Percentiles rank a stretch among this genome's conserved stretches.
These are phyloP conservation scores for Drosophila arawakana DNA, from an alignment of 1,140 invertebrate genomes.

Conservation along the genomic window DNA sequence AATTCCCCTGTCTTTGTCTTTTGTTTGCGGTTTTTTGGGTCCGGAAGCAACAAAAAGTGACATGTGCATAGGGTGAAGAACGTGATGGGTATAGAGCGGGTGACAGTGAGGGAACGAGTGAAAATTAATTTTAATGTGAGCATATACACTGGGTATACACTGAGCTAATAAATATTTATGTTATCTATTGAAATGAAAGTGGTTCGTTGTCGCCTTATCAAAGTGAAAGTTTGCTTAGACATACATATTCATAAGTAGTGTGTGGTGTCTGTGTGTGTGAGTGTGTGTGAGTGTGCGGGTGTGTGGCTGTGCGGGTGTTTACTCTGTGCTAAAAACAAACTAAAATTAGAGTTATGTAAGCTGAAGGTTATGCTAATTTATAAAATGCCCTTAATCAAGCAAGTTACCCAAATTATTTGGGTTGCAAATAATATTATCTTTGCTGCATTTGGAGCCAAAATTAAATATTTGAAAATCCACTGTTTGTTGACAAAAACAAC, in stretches of 20 bases:
- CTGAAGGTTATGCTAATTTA: background rate
- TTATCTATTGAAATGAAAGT: constrained; percentile 28
- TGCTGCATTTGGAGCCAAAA: background rate
- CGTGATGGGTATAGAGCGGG: background rate
- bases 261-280: background rate
- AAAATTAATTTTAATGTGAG: constrained; percentile 19
- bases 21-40: constrained; percentile 23
- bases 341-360: background rate
- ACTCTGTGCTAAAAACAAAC: background rate
- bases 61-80: constrained; percentile 44
- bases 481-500: too few relatives aligned
- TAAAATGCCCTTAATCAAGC: background rate
- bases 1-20: constrained; percentile 57
- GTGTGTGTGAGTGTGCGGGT: background rate
- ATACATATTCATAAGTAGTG: background rate
- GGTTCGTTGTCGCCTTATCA: constrained; percentile 13
- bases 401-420: background rate
- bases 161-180: constrained; percentile 64
- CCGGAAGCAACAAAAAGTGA: constrained; percentile 37
- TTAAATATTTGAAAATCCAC: too few relatives aligned
- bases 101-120: background rate
- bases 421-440: constrained; percentile 6
- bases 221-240: constrained; percentile 19
- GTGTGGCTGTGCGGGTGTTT: background rate
- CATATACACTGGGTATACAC: background rate